These are phyloP conservation scores for Chiridota heheva DNA, from an alignment of 35 echinoderm and acorn worm species.

Conservation along the genomic window DNA sequence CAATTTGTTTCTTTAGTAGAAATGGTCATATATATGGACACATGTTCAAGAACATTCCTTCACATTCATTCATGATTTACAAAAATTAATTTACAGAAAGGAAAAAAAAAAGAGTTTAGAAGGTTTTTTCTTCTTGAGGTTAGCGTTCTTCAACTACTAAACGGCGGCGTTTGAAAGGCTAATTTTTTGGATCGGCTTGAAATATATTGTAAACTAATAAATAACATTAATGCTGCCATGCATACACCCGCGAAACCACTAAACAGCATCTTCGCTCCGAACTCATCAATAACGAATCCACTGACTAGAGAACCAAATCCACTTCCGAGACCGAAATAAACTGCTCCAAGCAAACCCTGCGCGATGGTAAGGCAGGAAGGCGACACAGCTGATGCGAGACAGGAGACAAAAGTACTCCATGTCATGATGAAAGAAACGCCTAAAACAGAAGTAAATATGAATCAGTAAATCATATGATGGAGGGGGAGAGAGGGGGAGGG, in stretches of 20 bases:
- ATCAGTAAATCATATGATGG: not conserved
- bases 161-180: too few relatives aligned
- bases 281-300: slow-evolving; percentile 60
- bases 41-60: too few relatives aligned
- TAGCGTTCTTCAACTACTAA: too few relatives aligned
- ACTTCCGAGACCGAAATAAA: slow-evolving; percentile 72
- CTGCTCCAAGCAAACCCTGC: slow-evolving; percentile 53
- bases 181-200: too few relatives aligned
- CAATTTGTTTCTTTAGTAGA: too few relatives aligned
- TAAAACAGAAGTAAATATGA: slow-evolving; percentile 1
- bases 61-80: too few relatives aligned
- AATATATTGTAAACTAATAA: slow-evolving; percentile 49
- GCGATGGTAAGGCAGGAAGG: slow-evolving; percentile 49
- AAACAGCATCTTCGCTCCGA: slow-evolving; percentile 46
- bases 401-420: slow-evolving; percentile 61
- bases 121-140: too few relatives aligned
- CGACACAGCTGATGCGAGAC: slow-evolving; percentile 53
- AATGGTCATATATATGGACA: too few relatives aligned
- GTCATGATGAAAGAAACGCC: slow-evolving; percentile 63
- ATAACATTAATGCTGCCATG: slow-evolving; percentile 35
- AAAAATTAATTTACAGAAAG: too few relatives aligned
- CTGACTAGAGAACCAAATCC: slow-evolving; percentile 56
- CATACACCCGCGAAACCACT: slow-evolving; percentile 44
- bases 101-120: too few relatives aligned
- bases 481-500: not conserved